Percentiles rank a stretch among this genome's conserved stretches.
Conservation (phyloP, 2,888 invertebrate species). For the Apodemia mormo region DNA sequence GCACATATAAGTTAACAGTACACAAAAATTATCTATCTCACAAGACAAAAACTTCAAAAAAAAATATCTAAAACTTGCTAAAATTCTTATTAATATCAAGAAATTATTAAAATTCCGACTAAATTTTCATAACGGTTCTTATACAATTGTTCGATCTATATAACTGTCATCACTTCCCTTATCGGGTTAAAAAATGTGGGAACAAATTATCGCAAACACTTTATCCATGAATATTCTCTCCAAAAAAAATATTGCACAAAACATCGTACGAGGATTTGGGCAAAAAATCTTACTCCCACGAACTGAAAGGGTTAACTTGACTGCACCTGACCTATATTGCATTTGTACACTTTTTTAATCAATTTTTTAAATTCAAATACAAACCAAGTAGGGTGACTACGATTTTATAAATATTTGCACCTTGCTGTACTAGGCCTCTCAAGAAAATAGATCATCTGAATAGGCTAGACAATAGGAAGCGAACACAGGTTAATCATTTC, state of each 20-base stretch:
- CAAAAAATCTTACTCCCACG: constrained; percentile 75
- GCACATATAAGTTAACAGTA: too few species aligned
- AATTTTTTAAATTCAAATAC: constrained; percentile 48
- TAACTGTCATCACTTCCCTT: constrained; percentile 76
- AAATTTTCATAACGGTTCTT: constrained; percentile 39
- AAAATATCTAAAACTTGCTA: too few species aligned
- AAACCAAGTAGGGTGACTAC: constrained; percentile 52
- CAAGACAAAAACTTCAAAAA: too few species aligned
- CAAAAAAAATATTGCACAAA: constrained; percentile 73
- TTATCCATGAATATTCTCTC: constrained; percentile 49
- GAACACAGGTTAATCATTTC: too few species aligned
- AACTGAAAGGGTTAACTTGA: constrained; percentile 73
- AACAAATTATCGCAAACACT: constrained; percentile 82
- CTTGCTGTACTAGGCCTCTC: not conserved
- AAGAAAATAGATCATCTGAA: not conserved
- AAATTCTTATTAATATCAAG: not conserved
- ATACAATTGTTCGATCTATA: constrained; percentile 53
- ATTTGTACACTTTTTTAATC: constrained; percentile 64
- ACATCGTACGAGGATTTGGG: constrained; percentile 45
- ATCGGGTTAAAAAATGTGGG: constrained; percentile 67
- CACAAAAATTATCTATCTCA: too few species aligned
- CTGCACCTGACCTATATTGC: constrained; percentile 80
- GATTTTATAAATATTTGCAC: constrained; percentile 21
- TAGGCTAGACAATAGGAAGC: not conserved
- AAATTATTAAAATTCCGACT: constrained; percentile 22